Base-by-base conservation (phyloP, 2,888 invertebrate genomes). In the Brenthis daphne region DNA sequence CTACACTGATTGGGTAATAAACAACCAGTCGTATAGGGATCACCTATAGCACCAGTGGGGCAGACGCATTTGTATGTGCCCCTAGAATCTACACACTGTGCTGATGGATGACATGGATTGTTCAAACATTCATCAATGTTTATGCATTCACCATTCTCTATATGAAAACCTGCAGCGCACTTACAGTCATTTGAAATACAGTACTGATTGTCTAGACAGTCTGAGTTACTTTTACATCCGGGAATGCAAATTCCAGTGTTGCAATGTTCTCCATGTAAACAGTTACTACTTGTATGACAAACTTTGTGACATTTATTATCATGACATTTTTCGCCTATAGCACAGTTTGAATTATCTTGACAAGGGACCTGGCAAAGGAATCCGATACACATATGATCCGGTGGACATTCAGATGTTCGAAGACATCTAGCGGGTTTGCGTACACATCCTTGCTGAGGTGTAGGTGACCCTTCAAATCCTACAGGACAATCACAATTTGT, bases 241-340 rank as follows among this genome's bases (percentile, higher is more conserved):
- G 96, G 94, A 79, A 96, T 94, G 80, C 98, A 98, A 55, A 95
- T 94, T 65, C 98, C 97, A 72, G 95, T 95, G 74, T 95, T 95
- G 77, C 98, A 98, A 69, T 98, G 95, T 90, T 98, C 98, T 61
- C 98, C 98, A 2, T 97, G 96, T 77, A 98, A 92, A 79, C 98
- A 98, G 81, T 98, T 98, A 80, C 96, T 97, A 82, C 97, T 97
- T 12, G 96, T 95, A 81, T 97, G 97, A 83, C 98, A 98, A 50
- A 98, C 95, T 91, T 97, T 98, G 24, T 95, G 94, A 79, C 98
- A 98, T 74, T 96, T 94, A 74, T 94, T 95, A 77, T 96, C 95
- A 70, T 94, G 94, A 80, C 98, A 98, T 71, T 96, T 94, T 88
- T 98, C 98, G 14, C 98, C 98, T 55, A 96, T 94, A 0, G 97